These are phyloP conservation scores for Lepidothrix coronata DNA, from an alignment of 2,113 vertebrate genomes.

Conservation along the genomic window DNA sequence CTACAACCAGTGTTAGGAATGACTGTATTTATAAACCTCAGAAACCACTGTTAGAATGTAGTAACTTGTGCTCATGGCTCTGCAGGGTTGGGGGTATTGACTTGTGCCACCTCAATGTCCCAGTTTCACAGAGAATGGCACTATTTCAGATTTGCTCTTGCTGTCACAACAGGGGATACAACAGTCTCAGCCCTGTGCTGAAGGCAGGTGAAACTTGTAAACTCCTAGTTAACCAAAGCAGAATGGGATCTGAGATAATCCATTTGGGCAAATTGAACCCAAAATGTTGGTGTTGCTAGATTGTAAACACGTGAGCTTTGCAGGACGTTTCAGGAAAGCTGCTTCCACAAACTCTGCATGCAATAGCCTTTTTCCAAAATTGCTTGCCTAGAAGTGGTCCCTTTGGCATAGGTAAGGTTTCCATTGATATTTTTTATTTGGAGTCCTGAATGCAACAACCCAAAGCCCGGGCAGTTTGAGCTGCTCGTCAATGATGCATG, in stretches of 20 bases:
- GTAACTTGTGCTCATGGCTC: neutral
- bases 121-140: neutral
- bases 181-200: neutral
- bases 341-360: neutral
- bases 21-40: neutral
- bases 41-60: neutral
- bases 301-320: neutral
- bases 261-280: neutral
- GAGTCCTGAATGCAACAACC: slow-evolving; percentile 40
- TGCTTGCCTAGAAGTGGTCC: neutral
- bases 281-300: neutral
- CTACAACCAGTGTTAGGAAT: neutral
- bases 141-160: neutral
- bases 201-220: neutral
- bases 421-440: slow-evolving; percentile 33
- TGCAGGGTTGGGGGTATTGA: neutral
- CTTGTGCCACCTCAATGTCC: neutral
- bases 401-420: neutral
- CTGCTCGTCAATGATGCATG: slow-evolving; percentile 74
- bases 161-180: neutral
- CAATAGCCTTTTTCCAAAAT: neutral
- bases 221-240: neutral
- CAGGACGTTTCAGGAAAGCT: neutral
- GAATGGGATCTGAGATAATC: neutral
- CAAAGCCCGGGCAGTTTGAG: slow-evolving; percentile 49